Evolutionary conservation across 2,797 vertebrate genomes (phyloP), one percentile per base, ranked within the genome.

Genomic region (Remorina albescens): DNA sequence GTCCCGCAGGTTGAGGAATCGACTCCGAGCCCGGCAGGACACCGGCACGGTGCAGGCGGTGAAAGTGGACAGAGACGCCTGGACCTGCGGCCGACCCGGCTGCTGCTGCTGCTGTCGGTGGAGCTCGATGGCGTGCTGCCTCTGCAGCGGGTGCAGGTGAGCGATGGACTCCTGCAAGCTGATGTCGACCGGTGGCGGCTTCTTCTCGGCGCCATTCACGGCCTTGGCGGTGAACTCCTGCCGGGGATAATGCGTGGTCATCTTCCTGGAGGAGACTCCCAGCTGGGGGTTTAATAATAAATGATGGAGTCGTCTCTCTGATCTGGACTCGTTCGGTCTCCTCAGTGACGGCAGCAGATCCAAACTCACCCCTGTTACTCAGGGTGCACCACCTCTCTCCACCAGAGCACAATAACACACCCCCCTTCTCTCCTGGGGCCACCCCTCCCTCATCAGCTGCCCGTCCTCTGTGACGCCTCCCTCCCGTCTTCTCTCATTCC

Each of bases 1-100:
- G 89, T 97, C 96, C 0, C 95, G 90, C 26, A 97, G 93, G 88
- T 95, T 96, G 37, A 94, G 92, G 80, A 97, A 98, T 10, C 95
- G 91, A 56, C 93, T 93, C 37, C 94, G 96, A 36, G 90, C 88
- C 1, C 90, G 58, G 73, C 80, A 88, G 49, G 94, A 91, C 0
- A 67, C 86, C 0, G 95, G 95, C 74, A 95, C 85, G 0, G 94
- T 91, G 86, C 93, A 94, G 13, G 94, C 84, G 4, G 90, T 93
- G 56, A 93, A 95, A 0, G 88, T 72, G 1, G 82, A 65, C 50
- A 84, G 47, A 0, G 88, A 77, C 0, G 86, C 50, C 49, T 72
- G 86, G 5, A 67, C 67, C 49, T 47, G 78, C 0, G 75, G 78
- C 0, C 10, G 56, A 13, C 1, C 51, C 44, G 8, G 66, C 25